Percentiles rank a stretch among this genome's conserved stretches.
Evolutionary conservation across 2,113 vertebrate species (phyloP).

Genomic region (Lamprologus speciosus): DNA sequence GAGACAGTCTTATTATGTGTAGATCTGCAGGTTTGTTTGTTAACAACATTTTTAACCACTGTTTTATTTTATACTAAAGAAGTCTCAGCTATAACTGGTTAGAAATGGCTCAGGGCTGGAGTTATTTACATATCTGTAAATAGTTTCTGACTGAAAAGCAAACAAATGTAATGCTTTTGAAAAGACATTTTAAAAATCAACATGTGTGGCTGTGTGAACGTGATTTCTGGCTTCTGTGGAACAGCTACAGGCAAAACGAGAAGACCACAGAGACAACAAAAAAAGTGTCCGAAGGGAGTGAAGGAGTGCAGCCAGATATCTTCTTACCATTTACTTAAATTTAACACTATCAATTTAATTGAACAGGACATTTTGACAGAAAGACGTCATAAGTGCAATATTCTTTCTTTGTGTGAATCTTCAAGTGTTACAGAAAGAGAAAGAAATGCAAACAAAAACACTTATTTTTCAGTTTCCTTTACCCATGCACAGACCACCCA

Average conservation of each 20-base stretch:
- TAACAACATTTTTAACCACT: background rate
- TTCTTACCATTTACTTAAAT: background rate
- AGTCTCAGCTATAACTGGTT: background rate
- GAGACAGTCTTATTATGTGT: accelerated
- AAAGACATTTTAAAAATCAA: background rate
- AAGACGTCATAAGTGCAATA: background rate
- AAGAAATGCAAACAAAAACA: background rate
- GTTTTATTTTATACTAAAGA: background rate
- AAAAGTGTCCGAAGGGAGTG: background rate
- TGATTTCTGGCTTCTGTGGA: background rate
- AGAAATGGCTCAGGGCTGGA: background rate
- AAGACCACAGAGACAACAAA: background rate
- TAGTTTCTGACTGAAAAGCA: background rate
- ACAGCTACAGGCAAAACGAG: background rate
- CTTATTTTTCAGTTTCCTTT: background rate
- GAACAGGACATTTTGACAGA: background rate
- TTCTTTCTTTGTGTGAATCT: background rate
- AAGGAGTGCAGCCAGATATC: accelerated
- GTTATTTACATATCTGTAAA: accelerated
- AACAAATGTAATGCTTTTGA: background rate
- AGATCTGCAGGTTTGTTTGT: background rate
- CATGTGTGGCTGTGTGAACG: accelerated
- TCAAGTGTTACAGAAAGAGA: background rate
- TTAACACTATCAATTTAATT: accelerated
- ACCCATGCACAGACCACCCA: background rate